phyloP scores from a whole-genome alignment of 2,888 invertebrate genomes.

The Parascotia fuliginaria region DNA sequence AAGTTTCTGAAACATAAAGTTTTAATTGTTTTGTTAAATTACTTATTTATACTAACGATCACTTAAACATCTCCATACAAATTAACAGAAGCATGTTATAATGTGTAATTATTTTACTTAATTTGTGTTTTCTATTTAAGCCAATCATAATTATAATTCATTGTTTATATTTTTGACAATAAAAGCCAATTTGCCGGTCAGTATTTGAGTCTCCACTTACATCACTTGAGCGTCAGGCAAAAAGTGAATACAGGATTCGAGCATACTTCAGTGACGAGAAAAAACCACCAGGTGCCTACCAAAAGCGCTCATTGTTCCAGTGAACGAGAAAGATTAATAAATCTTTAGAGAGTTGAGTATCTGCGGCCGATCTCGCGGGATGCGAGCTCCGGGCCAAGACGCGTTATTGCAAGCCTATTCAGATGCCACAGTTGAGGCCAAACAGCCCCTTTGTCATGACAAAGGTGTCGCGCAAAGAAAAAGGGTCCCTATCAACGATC shows the following conservation, averaged over 20 bases:
- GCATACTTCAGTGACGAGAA: conserved; percentile 72
- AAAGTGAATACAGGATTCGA: conserved; percentile 71
- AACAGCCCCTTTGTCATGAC: conserved; percentile 84
- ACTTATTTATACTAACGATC: conserved; percentile 35
- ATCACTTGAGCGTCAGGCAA: conserved; percentile 64
- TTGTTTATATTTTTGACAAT: conserved; percentile 13
- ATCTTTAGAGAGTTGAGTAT: conserved; percentile 82
- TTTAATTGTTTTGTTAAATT: conserved; percentile 37
- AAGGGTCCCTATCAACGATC: conserved; percentile 84
- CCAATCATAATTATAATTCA: conserved; percentile 35
- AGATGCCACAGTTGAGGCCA: conserved; percentile 82
- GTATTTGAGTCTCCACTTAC: conserved; percentile 61
- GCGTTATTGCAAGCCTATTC: conserved; percentile 84
- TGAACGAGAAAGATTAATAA: conserved; percentile 82
- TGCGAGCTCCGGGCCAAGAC: conserved; percentile 78
- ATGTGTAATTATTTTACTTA: conserved; percentile 31
- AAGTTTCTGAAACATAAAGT: conserved; percentile 23
- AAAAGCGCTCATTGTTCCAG: conserved; percentile 82
- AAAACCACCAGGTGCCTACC: conserved; percentile 83
- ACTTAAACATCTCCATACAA: conserved; percentile 28
- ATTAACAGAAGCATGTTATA: conserved; percentile 29
- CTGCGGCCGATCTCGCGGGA: conserved; percentile 83
- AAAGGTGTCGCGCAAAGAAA: conserved; percentile 85
- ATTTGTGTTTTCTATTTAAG: conserved; percentile 22
- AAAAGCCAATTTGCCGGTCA: conserved; percentile 20